Evolutionary conservation across 2,113 vertebrate species (phyloP).

Genomic region (Gadus macrocephalus): DNA sequence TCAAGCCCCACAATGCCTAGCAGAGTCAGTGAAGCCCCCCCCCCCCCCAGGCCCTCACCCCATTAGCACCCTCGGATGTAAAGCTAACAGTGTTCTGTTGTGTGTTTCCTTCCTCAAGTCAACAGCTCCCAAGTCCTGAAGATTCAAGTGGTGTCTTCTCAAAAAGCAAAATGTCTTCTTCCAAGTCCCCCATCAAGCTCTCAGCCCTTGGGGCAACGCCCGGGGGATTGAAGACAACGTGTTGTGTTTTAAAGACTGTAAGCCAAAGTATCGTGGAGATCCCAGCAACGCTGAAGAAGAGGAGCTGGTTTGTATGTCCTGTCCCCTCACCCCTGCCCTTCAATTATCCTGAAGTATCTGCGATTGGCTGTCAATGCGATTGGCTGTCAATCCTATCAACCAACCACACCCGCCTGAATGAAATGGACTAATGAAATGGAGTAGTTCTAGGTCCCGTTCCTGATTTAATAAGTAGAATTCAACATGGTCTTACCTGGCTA

Average conservation of each 20-base stretch:
- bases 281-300: slow-evolving; percentile 30
- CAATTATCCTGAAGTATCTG: slow-evolving; percentile 19
- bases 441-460: slow-evolving; percentile 3
- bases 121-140: slow-evolving; percentile 68
- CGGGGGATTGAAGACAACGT: slow-evolving; percentile 4
- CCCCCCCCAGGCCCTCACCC: slow-evolving; percentile 50
- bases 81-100: slow-evolving; percentile 78
- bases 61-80: slow-evolving; percentile 54
- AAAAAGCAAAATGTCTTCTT: slow-evolving; percentile 20
- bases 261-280: neutral
- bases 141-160: slow-evolving; percentile 48
- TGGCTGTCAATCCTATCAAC: slow-evolving; percentile 6
- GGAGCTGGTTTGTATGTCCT: slow-evolving; percentile 71
- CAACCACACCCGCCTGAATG: slow-evolving; percentile 1
- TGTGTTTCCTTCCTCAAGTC: slow-evolving; percentile 74
- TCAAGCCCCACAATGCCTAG: neutral
- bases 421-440: slow-evolving; percentile 44
- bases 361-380: slow-evolving; percentile 16
- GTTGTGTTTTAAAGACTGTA: slow-evolving; percentile 49
- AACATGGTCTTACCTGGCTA: neutral
- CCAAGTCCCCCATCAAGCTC: slow-evolving; percentile 18
- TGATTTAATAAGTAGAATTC: slow-evolving; percentile 13
- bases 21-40: slow-evolving; percentile 25
- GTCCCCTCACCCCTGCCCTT: slow-evolving; percentile 11
- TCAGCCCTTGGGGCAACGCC: slow-evolving; percentile 17